These are phyloP conservation scores for Malurus cyaneus DNA, from an alignment of 2,113 vertebrate species.

Conservation along the genomic window DNA sequence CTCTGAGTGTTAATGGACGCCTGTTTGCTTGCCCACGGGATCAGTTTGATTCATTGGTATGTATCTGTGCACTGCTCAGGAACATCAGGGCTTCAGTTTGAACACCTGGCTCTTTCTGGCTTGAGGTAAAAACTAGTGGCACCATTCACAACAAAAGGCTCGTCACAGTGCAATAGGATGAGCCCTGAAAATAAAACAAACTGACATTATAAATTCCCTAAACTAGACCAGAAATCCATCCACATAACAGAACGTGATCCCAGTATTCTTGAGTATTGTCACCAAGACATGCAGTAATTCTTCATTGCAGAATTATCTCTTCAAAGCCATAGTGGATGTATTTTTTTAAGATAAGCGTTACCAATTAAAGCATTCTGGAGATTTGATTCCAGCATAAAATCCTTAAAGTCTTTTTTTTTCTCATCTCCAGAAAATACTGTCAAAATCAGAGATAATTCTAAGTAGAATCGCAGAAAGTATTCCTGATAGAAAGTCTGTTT, in stretches of 20 bases:
- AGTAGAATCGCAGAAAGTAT: constrained; percentile 9
- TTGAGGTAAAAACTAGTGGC: not conserved
- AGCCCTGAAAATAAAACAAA: not conserved
- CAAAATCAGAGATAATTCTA: not conserved
- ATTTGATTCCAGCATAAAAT: not conserved
- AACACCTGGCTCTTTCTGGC: not conserved
- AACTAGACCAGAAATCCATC: not conserved
- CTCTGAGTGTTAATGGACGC: constrained; percentile 90
- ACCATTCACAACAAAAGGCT: not conserved
- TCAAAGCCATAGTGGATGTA: not conserved
- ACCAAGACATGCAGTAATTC: not conserved
- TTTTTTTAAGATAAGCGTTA: not conserved
- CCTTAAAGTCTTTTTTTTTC: not conserved
- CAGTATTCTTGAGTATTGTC: not conserved
- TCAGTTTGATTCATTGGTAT: constrained; percentile 93
- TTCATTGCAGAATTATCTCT: not conserved
- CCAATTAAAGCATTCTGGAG: not conserved
- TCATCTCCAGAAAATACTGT: not conserved
- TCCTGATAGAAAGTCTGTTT: not conserved
- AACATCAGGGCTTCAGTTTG: not conserved
- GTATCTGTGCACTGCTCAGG: constrained; percentile 40
- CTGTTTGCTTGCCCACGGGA: constrained; percentile 92
- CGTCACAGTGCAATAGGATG: not conserved
- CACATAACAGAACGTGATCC: not conserved
- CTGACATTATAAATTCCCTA: not conserved